A percentile compares a stretch with the other conserved stretches of the same genome.
These are phyloP conservation scores for Huso huso DNA, from an alignment of 2,797 vertebrate species.

Conservation along the genomic window DNA sequence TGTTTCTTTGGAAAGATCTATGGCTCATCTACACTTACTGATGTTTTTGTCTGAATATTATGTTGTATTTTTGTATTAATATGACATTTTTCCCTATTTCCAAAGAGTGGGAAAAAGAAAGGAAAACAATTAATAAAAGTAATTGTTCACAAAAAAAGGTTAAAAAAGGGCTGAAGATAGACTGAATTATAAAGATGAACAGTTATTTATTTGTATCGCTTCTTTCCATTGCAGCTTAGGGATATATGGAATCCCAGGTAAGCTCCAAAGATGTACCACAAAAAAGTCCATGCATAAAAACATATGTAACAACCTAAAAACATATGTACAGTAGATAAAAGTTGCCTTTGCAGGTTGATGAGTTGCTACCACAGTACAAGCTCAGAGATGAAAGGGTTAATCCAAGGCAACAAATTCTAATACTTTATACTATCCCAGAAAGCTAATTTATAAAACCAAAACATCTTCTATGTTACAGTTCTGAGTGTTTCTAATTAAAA, in stretches of 20 bases:
- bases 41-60: too few relatives aligned
- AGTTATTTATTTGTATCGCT: neutral
- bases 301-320: neutral
- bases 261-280: too few relatives aligned
- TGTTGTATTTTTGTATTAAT: too few relatives aligned
- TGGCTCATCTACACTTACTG: too few relatives aligned
- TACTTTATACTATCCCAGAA: neutral
- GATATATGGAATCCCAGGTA: too few relatives aligned
- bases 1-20: too few relatives aligned
- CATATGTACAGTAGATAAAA: neutral
- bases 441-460: neutral
- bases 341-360: neutral
- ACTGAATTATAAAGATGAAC: too few relatives aligned
- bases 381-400: neutral
- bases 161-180: too few relatives aligned
- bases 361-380: neutral
- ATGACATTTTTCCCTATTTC: too few relatives aligned
- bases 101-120: too few relatives aligned
- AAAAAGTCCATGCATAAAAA: neutral
- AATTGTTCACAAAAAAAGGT: too few relatives aligned
- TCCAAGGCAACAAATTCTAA: neutral
- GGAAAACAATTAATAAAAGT: too few relatives aligned
- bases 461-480: neutral
- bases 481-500: slow-evolving; percentile 6
- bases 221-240: neutral